phyloP scores from a whole-genome alignment of 2,888 invertebrate genomes.

The Agrochola macilenta region DNA sequence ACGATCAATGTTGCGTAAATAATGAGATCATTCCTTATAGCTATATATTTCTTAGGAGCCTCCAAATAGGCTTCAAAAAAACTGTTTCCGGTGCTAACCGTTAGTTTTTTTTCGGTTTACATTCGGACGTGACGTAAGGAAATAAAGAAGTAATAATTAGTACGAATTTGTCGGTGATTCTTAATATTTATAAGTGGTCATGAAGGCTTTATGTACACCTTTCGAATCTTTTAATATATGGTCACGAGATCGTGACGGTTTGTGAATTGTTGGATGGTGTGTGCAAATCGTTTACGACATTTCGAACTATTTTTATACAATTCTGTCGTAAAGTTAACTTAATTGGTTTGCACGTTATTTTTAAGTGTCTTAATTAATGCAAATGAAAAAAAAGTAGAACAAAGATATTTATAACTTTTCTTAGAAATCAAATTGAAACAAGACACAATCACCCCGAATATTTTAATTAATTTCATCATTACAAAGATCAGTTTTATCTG shows the following conservation, averaged over 20 bases:
- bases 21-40: slow-evolving; percentile 77
- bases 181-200: slow-evolving; percentile 31
- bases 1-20: slow-evolving; percentile 80
- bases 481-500: slow-evolving; percentile 15
- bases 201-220: slow-evolving; percentile 37
- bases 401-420: slow-evolving; percentile 4
- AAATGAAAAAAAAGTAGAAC: background rate
- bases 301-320: slow-evolving; percentile 34
- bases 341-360: background rate
- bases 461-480: slow-evolving; percentile 21
- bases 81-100: slow-evolving; percentile 80
- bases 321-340: background rate
- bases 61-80: slow-evolving; percentile 67
- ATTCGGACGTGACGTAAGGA: slow-evolving; percentile 69
- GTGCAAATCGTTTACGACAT: slow-evolving; percentile 20
- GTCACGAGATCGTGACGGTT: slow-evolving; percentile 56
- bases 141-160: slow-evolving; percentile 73
- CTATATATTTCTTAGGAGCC: slow-evolving; percentile 73
- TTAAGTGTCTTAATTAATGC: background rate
- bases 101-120: slow-evolving; percentile 73
- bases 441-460: slow-evolving; percentile 18
- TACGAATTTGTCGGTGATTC: slow-evolving; percentile 57
- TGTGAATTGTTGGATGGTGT: slow-evolving; percentile 32
- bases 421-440: slow-evolving; percentile 2
- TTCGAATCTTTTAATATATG: slow-evolving; percentile 43